Percentiles rank a stretch among this genome's conserved stretches.
These are phyloP conservation scores for Sternarchorhynchus goeldii DNA, from an alignment of 2,797 vertebrate species.

Conservation along the genomic window DNA sequence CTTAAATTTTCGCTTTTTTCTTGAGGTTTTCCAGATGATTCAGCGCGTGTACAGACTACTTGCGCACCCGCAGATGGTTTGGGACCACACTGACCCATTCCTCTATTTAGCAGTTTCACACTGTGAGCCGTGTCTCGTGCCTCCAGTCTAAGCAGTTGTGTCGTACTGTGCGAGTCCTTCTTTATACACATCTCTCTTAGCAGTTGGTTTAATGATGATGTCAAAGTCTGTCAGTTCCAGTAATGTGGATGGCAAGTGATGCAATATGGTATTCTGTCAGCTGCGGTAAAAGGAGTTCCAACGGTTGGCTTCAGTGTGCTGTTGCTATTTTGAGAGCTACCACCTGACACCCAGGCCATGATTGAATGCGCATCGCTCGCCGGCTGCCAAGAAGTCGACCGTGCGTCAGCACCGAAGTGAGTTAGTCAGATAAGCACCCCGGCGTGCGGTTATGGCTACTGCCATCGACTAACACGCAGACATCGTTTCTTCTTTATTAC, in stretches of 20 bases:
- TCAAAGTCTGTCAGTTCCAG: conserved; percentile 58
- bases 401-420: conserved; percentile 16
- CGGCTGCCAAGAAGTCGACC: conserved; percentile 14
- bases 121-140: background rate
- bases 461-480: background rate
- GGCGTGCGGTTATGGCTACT: conserved; percentile 17
- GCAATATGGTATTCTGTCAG: conserved; percentile 43
- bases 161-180: background rate
- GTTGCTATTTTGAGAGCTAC: conserved; percentile 66
- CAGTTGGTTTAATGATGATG: background rate
- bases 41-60: conserved; percentile 57
- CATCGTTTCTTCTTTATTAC: background rate
- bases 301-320: conserved; percentile 42
- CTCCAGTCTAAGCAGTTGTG: background rate
- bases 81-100: conserved; percentile 73
- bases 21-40: conserved; percentile 24
- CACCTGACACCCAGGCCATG: conserved; percentile 67
- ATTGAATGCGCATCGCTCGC: conserved; percentile 32
- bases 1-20: conserved; percentile 52
- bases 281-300: conserved; percentile 27
- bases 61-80: conserved; percentile 62
- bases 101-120: background rate
- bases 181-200: conserved; percentile 26
- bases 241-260: conserved; percentile 59
- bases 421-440: conserved; percentile 15